Evolutionary conservation across 2,113 vertebrate genomes (phyloP), one percentile per base, ranked within the genome.

Genomic region (Antennarius striatus): DNA sequence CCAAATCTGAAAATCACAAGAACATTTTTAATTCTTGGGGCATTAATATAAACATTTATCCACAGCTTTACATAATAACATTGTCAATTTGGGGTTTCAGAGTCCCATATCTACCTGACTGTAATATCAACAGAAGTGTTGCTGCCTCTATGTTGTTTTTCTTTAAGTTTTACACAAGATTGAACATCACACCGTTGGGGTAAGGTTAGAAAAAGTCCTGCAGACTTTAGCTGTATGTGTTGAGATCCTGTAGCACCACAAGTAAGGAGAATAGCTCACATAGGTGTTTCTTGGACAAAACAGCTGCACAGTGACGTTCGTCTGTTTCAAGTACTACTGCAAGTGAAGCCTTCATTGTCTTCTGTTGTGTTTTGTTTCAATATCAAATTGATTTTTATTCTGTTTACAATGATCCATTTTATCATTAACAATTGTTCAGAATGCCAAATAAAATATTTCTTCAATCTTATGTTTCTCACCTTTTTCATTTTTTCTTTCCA

Each of bases 361-460:
- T 29, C 7, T 64, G 1, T 22, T 22, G 22, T 22, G 22, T 22
- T 75, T 64, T 80, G 5, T 76, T 50, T 28, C 30, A 42, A 63
- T 29, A 9, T 22, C 40, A 48, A 56, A 39, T 65, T n/a, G 1
- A 28, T 62, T 61, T 69, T 56, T 7, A 72, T 65, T 79, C 47
- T 52, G 22, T 22, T 3, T 30, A 73, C 16, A 14, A 53, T 17
- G 48, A 13, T 80, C 46, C 76, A 66, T 84, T 81, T 86, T 80
- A 61, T 54, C 63, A 71, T 12, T 64, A 68, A 75, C 48, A 68
- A 61, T 81, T 69, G 48, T 71, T 74, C 36, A 36, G 60, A 70
- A 52, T 54, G 55, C 29, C 29, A 57, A 59, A 58, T 15, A 63
- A 32, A n/a, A 29, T 12, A 59, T 74, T 68, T 50, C 10, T 42